A percentile compares a stretch with the other conserved stretches of the same genome.
Evolutionary conservation across 2,797 vertebrate species (phyloP).

Genomic region (Melanotaenia maccullochi): DNA sequence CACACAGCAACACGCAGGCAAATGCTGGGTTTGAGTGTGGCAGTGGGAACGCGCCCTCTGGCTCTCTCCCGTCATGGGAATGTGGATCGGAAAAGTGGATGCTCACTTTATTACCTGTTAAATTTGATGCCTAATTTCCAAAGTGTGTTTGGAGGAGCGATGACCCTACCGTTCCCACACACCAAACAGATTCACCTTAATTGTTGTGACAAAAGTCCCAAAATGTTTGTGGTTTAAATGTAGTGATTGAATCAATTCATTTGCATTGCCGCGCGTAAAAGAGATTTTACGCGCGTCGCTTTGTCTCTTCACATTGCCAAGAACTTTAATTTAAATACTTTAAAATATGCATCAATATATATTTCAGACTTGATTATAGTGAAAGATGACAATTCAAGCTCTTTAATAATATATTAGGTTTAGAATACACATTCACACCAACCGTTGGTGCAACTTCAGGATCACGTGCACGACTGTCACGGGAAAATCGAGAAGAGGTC

Average conservation of each 20-base stretch:
- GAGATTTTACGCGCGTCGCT: no score
- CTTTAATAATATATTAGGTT: not conserved
- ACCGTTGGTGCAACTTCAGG: not conserved
- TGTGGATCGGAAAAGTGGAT: constrained; percentile 27
- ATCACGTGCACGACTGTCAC: constrained; percentile 12
- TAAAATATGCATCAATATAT: no score
- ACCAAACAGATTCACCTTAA: not conserved
- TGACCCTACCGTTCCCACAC: constrained; percentile 38
- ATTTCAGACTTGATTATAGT: no score
- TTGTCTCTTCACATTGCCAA: no score
- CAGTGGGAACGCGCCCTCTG: constrained; percentile 38
- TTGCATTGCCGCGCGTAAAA: no score
- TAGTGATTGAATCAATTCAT: no score
- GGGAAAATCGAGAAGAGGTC: constrained; percentile 23
- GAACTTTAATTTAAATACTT: no score
- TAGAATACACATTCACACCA: not conserved
- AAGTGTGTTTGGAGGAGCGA: constrained; percentile 24
- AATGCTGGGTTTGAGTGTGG: constrained; percentile 39
- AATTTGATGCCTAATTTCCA: constrained; percentile 30
- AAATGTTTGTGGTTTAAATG: not conserved
- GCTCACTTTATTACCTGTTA: constrained; percentile 56
- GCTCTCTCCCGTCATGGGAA: constrained; percentile 38
- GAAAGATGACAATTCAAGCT: no score
- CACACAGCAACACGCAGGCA: constrained; percentile 14
- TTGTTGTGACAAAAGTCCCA: not conserved